Percentiles rank a stretch among this genome's conserved stretches.
Evolutionary conservation across 2,797 vertebrate species (phyloP).

Genomic region (Acomys russatus): DNA sequence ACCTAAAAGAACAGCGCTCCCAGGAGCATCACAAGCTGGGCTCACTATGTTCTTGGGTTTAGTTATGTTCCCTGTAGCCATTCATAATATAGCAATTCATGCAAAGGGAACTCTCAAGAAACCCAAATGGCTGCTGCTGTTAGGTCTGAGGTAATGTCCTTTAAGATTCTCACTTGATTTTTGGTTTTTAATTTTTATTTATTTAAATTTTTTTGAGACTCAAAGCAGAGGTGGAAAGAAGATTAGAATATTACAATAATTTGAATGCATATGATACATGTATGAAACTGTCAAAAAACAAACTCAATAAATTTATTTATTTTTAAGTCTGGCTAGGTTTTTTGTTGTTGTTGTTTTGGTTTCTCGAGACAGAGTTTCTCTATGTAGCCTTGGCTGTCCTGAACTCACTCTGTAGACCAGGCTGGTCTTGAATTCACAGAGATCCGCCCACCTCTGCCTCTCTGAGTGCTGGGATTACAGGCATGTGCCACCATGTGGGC

Average conservation of each 20-base stretch:
- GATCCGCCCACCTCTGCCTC: too few species aligned
- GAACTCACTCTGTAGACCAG: too few species aligned
- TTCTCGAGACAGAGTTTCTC: too few species aligned
- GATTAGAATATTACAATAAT: not conserved
- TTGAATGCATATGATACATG: not conserved
- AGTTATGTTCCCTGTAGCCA: constrained; percentile 2
- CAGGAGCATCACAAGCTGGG: not conserved
- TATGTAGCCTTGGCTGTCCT: too few species aligned
- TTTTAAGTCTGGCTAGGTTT: not conserved
- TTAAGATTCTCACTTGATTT: constrained; percentile 33
- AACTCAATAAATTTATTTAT: not conserved
- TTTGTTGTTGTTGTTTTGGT: too few species aligned
- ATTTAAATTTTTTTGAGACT: not conserved
- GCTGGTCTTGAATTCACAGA: too few species aligned
- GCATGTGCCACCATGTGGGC: too few species aligned
- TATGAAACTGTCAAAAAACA: not conserved
- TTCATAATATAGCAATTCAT: constrained; percentile 28
- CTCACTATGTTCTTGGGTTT: not conserved
- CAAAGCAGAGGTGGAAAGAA: not conserved
- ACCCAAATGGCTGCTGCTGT: not conserved
- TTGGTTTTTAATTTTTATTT: not conserved
- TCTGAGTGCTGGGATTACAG: too few species aligned
- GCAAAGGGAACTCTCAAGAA: constrained; percentile 32
- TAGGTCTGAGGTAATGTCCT: constrained; percentile 23
- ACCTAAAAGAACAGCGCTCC: not conserved